Base-by-base conservation (phyloP, 2,888 invertebrate genomes). In the Habroteleia sp. region DNA sequence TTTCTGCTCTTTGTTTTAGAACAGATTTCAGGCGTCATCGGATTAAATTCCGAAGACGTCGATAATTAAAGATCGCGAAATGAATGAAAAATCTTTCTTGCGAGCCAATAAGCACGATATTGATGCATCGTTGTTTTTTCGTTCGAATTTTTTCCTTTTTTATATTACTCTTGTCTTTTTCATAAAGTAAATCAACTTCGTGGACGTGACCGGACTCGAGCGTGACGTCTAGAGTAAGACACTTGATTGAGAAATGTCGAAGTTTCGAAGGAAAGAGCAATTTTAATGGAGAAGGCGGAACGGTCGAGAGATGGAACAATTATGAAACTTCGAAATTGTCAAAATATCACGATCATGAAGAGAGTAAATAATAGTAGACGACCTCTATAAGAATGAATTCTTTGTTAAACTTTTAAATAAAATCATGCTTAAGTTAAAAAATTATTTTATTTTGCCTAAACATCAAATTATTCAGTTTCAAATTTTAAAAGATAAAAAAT, bases 111-210 rank as follows among this genome's bases (percentile, higher is more conserved):
- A 60, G 52, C 42, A 37, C 41, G 50, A 63, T 74, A 73, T 63
- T 42, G 71, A 48, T 71, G 77, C 65, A 72, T 48, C 54, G 39
- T 46, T 41, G 46, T 33, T 48, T 17, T 23, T 10, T 5, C 16
- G 1, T 7, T 23, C 8, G 1, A 5, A 10, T 29, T 29, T 20
- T 16, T 17, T 1, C 27, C 35, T n/a, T 50, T 41, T 42, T 46
- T 46, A n/a, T 13, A 2, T 31, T 5, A 8, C 1, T 11, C 54
- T 54, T 54, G 60, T 66, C 62, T 79, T 77, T 81, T 80, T 81
- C 84, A 81, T 80, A 79, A 81, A 81, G 77, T 82, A 79, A 84
- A 85, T 83, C 82, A 83, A 83, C 82, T 78, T 72, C 65, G 65
- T 42, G 78, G 60, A 83, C 85, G 85, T 85, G 85, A 83, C 78